A percentile compares a stretch with the other conserved stretches of the same genome.
These are phyloP conservation scores for Accipiter virgatus DNA, from an alignment of 2,113 vertebrate species.

Conservation along the genomic window DNA sequence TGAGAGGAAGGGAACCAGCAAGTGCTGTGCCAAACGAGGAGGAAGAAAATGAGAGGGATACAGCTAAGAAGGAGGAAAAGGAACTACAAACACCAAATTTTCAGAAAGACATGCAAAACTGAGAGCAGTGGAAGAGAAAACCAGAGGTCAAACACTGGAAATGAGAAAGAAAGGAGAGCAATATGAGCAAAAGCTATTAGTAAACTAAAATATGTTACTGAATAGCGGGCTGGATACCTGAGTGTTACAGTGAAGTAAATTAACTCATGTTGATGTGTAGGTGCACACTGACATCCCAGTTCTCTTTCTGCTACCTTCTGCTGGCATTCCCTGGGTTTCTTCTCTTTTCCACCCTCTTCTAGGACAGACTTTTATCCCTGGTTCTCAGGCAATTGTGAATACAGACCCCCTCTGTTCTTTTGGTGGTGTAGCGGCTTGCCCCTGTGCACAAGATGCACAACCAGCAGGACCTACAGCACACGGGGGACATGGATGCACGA, in stretches of 20 bases:
- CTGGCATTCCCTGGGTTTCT: neutral
- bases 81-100: neutral
- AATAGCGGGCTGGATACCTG: neutral
- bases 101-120: neutral
- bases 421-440: fast-evolving
- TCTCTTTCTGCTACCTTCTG: neutral
- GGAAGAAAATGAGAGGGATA: neutral
- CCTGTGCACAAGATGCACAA: neutral
- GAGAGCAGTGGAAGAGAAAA: neutral
- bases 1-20: neutral
- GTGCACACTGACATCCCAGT: neutral
- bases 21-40: neutral
- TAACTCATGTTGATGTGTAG: neutral
- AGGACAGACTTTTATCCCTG: neutral
- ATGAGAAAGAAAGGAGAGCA: neutral
- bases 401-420: neutral
- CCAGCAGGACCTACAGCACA: neutral
- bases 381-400: neutral
- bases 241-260: neutral
- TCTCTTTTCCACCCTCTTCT: neutral
- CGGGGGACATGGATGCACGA: fast-evolving
- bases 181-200: neutral
- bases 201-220: neutral
- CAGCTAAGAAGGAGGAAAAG: neutral
- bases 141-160: neutral